phyloP scores from a whole-genome alignment of 1,140 invertebrate genomes.

The Vanessa atalanta region DNA sequence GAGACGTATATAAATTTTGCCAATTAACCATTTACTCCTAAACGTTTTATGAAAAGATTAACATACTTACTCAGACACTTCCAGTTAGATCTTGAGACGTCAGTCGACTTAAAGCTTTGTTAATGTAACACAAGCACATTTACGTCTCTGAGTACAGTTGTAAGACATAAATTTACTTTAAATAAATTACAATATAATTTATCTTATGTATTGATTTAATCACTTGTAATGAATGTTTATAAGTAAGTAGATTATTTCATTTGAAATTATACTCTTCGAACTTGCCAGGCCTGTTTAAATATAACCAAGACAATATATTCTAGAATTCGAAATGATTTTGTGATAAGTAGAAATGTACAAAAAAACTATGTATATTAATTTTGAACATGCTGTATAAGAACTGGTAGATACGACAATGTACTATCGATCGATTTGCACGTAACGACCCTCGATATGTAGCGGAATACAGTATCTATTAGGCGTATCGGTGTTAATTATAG shows the following conservation, averaged over 20 bases:
- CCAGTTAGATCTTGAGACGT: too few relatives aligned
- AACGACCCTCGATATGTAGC: conserved; percentile 52
- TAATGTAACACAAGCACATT: too few relatives aligned
- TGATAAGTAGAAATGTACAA: conserved; percentile 17
- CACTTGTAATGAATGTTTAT: background rate
- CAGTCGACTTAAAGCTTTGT: too few relatives aligned
- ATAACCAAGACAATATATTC: conserved; percentile 7
- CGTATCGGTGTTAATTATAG: conserved; percentile 73
- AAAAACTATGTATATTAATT: conserved; percentile 1
- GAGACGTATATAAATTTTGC: too few relatives aligned
- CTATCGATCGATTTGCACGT: conserved; percentile 39
- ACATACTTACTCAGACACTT: too few relatives aligned
- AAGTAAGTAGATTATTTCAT: background rate
- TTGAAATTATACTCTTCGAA: background rate
- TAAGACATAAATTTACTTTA: too few relatives aligned
- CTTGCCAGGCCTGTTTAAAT: conserved; percentile 14
- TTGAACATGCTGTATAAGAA: background rate
- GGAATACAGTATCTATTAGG: conserved; percentile 63
- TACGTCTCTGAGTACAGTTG: too few relatives aligned
- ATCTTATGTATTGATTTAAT: background rate
- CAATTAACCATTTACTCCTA: too few relatives aligned
- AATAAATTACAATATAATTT: background rate
- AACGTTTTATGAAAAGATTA: too few relatives aligned
- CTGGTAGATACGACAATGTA: background rate
- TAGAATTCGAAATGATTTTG: conserved; percentile 3